Percentiles rank a stretch among this genome's conserved stretches.
Conservation (phyloP, 2,888 invertebrate genomes). For the Perizoma affinitatum region DNA sequence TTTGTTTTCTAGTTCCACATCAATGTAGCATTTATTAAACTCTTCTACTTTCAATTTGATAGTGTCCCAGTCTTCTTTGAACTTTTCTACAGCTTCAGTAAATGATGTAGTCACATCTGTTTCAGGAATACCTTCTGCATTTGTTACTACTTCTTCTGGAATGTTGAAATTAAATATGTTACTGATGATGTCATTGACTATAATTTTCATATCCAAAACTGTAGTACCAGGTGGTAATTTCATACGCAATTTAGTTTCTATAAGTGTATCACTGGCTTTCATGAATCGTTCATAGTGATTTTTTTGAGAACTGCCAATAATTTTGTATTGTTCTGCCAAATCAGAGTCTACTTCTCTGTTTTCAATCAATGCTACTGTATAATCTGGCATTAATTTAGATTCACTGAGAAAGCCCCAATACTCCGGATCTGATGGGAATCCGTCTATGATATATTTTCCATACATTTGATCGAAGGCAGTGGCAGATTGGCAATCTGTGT, state of each 20-base stretch:
- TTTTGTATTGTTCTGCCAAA: conserved; percentile 61
- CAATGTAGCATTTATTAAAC: conserved; percentile 60
- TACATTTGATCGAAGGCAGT: conserved; percentile 54
- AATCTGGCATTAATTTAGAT: conserved; percentile 78
- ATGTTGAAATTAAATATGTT: conserved; percentile 36
- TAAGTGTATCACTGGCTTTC: conserved; percentile 60
- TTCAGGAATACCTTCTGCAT: conserved; percentile 46
- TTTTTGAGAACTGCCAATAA: conserved; percentile 57
- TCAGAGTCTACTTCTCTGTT: conserved; percentile 69
- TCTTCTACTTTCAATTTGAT: conserved; percentile 75
- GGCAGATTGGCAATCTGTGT: conserved; percentile 54
- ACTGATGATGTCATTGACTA: conserved; percentile 49
- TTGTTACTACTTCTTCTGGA: conserved; percentile 25
- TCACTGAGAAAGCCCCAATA: conserved; percentile 74
- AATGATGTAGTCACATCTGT: conserved; percentile 45
- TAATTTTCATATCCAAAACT: conserved; percentile 47
- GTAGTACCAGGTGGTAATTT: conserved; percentile 37
- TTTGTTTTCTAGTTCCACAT: conserved; percentile 76
- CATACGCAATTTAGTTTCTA: conserved; percentile 55
- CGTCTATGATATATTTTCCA: conserved; percentile 86
- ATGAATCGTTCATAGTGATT: conserved; percentile 57
- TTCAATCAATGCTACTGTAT: conserved; percentile 82
- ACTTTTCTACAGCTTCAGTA: conserved; percentile 60
- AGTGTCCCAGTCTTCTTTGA: conserved; percentile 66
- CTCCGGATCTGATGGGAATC: conserved; percentile 77